These are phyloP conservation scores for Thomomys bottae DNA, from an alignment of 2,113 vertebrate species.

Conservation along the genomic window DNA sequence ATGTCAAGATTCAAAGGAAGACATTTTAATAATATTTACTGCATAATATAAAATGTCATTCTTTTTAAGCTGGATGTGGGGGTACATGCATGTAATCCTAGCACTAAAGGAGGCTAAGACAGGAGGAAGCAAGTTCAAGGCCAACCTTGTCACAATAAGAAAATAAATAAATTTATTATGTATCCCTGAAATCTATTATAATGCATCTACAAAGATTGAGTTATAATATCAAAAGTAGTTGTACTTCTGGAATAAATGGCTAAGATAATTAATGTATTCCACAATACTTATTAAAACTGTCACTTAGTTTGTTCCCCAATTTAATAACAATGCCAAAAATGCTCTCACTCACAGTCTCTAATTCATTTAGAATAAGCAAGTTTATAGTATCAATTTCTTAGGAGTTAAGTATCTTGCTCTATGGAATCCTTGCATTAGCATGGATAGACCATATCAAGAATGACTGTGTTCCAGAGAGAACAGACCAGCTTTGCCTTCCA, in stretches of 20 bases:
- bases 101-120: no score
- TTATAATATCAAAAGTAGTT: slow-evolving; percentile 65
- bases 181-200: slow-evolving; percentile 65
- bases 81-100: no score
- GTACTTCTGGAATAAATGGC: slow-evolving; percentile 51
- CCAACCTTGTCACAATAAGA: no score
- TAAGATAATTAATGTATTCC: slow-evolving; percentile 26
- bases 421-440: neutral
- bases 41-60: slow-evolving; percentile 67
- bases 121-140: no score
- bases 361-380: slow-evolving; percentile 24
- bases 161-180: slow-evolving; percentile 8
- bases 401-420: neutral
- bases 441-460: neutral
- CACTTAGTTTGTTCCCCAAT: neutral
- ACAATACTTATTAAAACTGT: neutral
- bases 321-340: neutral
- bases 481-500: neutral
- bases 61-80: neutral
- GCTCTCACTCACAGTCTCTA: neutral
- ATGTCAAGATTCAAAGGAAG: slow-evolving; percentile 72
- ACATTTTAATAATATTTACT: slow-evolving; percentile 76
- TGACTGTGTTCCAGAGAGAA: neutral
- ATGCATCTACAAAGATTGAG: slow-evolving; percentile 60
- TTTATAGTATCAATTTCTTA: neutral